Evolutionary conservation across 2,888 invertebrate species (phyloP).

Genomic region (Notodonta ziczac): DNA sequence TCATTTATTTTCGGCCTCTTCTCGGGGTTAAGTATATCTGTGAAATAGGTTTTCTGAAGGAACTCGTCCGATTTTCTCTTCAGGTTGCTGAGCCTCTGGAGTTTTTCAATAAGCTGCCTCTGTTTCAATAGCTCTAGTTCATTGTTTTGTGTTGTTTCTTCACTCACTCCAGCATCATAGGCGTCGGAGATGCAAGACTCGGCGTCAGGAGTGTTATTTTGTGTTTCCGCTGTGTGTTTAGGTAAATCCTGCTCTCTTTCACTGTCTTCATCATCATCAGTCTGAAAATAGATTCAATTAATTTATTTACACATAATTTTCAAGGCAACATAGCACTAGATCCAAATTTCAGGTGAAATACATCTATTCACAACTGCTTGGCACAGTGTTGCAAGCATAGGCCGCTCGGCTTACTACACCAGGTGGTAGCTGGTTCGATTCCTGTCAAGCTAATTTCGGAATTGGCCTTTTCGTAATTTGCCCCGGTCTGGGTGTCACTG

Average conservation of each 20-base stretch:
- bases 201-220: conserved; percentile 60
- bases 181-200: conserved; percentile 65
- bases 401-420: too few species aligned
- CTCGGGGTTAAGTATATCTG: conserved; percentile 65
- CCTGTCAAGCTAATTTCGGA: too few species aligned
- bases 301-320: too few species aligned
- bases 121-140: conserved; percentile 69
- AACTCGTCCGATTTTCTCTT: conserved; percentile 81
- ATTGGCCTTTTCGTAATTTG: too few species aligned
- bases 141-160: conserved; percentile 58
- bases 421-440: too few species aligned
- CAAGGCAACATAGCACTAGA: too few species aligned
- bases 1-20: conserved; percentile 76
- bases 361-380: too few species aligned
- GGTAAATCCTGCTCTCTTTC: conserved; percentile 66
- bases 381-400: too few species aligned
- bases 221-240: conserved; percentile 58
- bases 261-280: conserved; percentile 73
- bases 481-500: too few species aligned
- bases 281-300: conserved; percentile 48
- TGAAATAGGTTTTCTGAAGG: conserved; percentile 73
- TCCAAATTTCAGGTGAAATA: too few species aligned
- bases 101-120: conserved; percentile 74
- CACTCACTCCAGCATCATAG: conserved; percentile 57
- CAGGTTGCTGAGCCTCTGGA: conserved; percentile 72